A percentile compares a stretch with the other conserved stretches of the same genome.
Evolutionary conservation across 2,113 vertebrate genomes (phyloP).

Genomic region (Terrapene triunguis): DNA sequence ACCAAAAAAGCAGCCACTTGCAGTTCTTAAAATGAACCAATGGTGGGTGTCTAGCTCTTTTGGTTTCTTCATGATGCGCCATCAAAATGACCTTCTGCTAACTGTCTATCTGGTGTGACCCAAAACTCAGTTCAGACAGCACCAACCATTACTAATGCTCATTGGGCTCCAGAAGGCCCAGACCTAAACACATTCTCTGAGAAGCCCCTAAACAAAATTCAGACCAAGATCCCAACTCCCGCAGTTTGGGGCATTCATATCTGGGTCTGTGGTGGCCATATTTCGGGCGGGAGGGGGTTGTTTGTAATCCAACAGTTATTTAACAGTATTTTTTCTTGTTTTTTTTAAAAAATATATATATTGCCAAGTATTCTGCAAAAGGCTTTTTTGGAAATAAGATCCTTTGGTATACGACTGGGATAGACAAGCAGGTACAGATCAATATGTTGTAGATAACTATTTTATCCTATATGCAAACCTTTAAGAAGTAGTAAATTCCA

Average conservation of each 20-base stretch:
- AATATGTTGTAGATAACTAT: not conserved
- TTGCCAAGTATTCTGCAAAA: constrained; percentile 42
- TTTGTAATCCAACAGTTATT: not conserved
- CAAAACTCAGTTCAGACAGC: not conserved
- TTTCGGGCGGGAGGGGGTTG: rapidly evolving
- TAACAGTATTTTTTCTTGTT: not conserved
- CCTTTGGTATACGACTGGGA: constrained; percentile 26
- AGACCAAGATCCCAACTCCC: not conserved
- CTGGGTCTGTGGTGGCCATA: constrained; percentile 22
- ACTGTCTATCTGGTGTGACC: not conserved
- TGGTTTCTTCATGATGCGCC: not conserved
- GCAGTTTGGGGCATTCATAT: constrained; percentile 2
- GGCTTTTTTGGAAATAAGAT: constrained; percentile 41
- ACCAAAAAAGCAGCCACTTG: constrained; percentile 65
- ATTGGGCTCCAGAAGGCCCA: constrained; percentile 16
- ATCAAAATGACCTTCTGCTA: constrained; percentile 20
- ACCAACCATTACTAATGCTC: not conserved
- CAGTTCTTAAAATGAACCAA: constrained; percentile 23
- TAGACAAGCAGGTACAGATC: constrained; percentile 57
- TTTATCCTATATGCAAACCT: constrained; percentile 14
- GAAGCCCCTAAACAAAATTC: not conserved
- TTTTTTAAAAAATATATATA: not conserved
- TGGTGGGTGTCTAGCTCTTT: constrained; percentile 5
- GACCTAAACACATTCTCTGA: not conserved
- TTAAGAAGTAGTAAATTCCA: constrained; percentile 59